Evolutionary conservation across 1,140 invertebrate genomes (phyloP), one percentile per base, ranked within the genome.

Genomic region (Megathymus violae): DNA sequence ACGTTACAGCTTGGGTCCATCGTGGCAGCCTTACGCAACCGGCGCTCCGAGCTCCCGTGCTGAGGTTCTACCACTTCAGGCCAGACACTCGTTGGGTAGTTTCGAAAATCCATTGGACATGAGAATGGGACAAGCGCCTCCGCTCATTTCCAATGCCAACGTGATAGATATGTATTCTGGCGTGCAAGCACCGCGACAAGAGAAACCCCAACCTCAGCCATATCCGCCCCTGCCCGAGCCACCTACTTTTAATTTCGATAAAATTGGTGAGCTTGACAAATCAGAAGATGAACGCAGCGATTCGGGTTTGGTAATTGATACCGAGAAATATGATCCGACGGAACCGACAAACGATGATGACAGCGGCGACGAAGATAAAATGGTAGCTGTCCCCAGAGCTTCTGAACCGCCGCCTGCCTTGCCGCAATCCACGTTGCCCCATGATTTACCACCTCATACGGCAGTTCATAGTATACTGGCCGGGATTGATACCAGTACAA

Each of bases 251-350:
- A 64, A 89, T 76, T 85, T 92, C 78, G 34, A 91, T 71, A 81
- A 92, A 83, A 61, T 89, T 77, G 43, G 59, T 0, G 82, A 87
- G 4, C 19, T 80, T 0, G 70, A 89, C 0, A 86, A 85, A 17
- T 90, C 88, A 0, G 93, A 93, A 25, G 93, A 94, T 46, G 93
- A 93, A 60, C 93, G 93, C 31, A 94, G 93, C 70, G 94, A 95
- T 66, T 91, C 93, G 1, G 94, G 94, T 10, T 78, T 95, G 16
- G 92, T 95, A 0, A 95, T 94, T n/a, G 94, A 94, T 64, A 94
- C 77, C 1, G 89, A 92, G 3, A 92, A 92, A 40, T 94, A 93
- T 40, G 94, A 95, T 63, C 94, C 94, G 5, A 94, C 93, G n/a
- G 93, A 94, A 65, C 94, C 94, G 0, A 94, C 94, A 1, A 83